These are phyloP conservation scores for Orientallactaga sibirica DNA, from an alignment of 2,797 vertebrate genomes.

Conservation along the genomic window DNA sequence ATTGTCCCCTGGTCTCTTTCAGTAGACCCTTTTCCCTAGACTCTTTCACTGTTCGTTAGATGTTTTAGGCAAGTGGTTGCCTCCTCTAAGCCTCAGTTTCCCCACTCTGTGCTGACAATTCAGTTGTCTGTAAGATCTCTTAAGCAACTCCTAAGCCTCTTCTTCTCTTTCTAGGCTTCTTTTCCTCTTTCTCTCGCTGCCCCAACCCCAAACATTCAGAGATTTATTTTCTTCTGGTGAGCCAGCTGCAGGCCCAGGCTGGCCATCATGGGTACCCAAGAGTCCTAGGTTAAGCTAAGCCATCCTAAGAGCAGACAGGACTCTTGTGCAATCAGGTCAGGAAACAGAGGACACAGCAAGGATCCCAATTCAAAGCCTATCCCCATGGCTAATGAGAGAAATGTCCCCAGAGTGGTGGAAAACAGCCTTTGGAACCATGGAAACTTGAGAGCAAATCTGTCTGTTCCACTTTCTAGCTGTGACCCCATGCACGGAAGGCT, in stretches of 20 bases:
- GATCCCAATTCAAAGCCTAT: not conserved
- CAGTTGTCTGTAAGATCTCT: not conserved
- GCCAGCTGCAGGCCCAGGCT: not conserved
- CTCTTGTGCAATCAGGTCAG: not conserved
- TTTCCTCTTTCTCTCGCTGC: not conserved
- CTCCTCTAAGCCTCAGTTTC: constrained; percentile 36
- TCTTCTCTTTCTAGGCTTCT: not conserved
- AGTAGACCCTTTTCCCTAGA: not conserved
- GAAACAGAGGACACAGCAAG: not conserved
- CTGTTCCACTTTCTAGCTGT: not conserved
- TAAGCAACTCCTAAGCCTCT: not conserved
- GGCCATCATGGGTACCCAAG: constrained; percentile 21
- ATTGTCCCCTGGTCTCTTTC: not conserved
- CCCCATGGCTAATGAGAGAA: not conserved
- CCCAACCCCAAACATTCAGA: not conserved
- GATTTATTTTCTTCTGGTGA: not conserved
- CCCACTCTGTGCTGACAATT: not conserved
- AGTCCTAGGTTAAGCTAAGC: constrained; percentile 70
- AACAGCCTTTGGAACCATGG: not conserved
- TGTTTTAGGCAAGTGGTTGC: not conserved
- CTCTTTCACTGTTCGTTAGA: too few species aligned
- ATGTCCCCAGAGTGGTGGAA: not conserved
- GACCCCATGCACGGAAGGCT: not conserved
- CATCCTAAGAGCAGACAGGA: constrained; percentile 54
- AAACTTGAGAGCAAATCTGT: not conserved